Percentiles rank a stretch among this genome's conserved stretches.
These are phyloP conservation scores for Drosophila nigrodunni DNA, from an alignment of 1,140 invertebrate genomes.

Conservation along the genomic window DNA sequence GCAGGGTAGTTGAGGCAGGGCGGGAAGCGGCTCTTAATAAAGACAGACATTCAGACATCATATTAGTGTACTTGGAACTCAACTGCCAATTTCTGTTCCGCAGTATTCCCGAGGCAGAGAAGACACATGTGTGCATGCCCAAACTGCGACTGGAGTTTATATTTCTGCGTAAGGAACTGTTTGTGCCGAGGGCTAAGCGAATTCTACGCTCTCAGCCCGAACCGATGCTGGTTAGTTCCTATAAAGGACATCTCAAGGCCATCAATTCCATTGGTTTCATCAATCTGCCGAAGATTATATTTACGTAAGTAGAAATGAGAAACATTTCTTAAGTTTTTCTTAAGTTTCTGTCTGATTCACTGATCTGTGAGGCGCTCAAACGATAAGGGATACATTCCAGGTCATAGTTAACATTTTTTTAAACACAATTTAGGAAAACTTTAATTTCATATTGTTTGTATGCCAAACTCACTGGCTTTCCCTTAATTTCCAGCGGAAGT, in stretches of 20 bases:
- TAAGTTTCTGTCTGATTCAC: neutral
- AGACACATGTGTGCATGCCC: constrained; percentile 86
- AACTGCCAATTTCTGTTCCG: constrained; percentile 33
- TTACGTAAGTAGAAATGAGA: constrained; percentile 85
- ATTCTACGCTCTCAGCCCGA: constrained; percentile 86
- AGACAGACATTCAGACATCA: constrained; percentile 34
- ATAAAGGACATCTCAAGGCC: constrained; percentile 87
- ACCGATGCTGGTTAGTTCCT: constrained; percentile 88
- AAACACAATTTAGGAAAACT: no score
- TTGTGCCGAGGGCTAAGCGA: constrained; percentile 88
- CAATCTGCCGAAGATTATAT: constrained; percentile 86
- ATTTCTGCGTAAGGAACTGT: constrained; percentile 88
- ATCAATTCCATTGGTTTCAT: constrained; percentile 88
- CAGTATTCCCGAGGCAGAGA: constrained; percentile 55
- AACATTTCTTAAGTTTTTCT: neutral
- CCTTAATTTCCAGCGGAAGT: constrained; percentile 86
- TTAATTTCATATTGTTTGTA: no score
- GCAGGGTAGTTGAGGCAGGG: neutral
- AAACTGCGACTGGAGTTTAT: constrained; percentile 88
- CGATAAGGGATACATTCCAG: no score
- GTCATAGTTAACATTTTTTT: no score
- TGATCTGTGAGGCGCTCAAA: no score
- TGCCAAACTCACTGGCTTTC: neutral
- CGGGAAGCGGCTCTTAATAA: constrained; percentile 21
- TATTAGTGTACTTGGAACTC: neutral